These are phyloP conservation scores for Pyralis farinalis DNA, from an alignment of 2,888 invertebrate genomes.

Conservation along the genomic window DNA sequence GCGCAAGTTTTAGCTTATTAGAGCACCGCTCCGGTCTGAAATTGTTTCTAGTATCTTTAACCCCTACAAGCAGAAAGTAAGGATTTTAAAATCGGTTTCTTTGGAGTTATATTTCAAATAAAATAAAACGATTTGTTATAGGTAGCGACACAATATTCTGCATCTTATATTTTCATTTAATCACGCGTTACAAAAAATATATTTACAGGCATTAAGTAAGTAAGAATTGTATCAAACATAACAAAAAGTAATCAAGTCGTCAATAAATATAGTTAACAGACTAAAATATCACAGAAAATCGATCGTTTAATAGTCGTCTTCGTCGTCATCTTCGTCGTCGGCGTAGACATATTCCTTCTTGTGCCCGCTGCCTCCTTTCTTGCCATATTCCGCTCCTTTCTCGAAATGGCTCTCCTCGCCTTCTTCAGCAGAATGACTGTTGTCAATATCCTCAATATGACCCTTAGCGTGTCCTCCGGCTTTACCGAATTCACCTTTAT, in stretches of 20 bases:
- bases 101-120: too few relatives aligned
- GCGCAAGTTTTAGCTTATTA: too few relatives aligned
- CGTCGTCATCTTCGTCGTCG: constrained; percentile 49
- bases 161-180: constrained; percentile 2
- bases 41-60: too few relatives aligned
- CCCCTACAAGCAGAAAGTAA: too few relatives aligned
- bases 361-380: constrained; percentile 70
- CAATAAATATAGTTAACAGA: constrained; percentile 41
- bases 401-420: constrained; percentile 79
- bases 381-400: constrained; percentile 76
- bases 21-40: too few relatives aligned
- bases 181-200: constrained; percentile 48
- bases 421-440: constrained; percentile 79
- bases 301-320: constrained; percentile 37
- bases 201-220: constrained; percentile 37
- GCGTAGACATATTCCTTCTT: constrained; percentile 70
- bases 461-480: constrained; percentile 82
- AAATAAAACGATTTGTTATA: too few relatives aligned
- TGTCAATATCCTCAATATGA: constrained; percentile 69
- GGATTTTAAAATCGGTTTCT: too few relatives aligned
- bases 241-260: constrained; percentile 49
- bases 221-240: constrained; percentile 55
- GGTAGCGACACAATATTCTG: neutral
- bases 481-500: constrained; percentile 75
- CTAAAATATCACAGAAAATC: constrained; percentile 30